Conservation (phyloP, 2,888 invertebrate genomes). For the Eurytoma adleriae region DNA sequence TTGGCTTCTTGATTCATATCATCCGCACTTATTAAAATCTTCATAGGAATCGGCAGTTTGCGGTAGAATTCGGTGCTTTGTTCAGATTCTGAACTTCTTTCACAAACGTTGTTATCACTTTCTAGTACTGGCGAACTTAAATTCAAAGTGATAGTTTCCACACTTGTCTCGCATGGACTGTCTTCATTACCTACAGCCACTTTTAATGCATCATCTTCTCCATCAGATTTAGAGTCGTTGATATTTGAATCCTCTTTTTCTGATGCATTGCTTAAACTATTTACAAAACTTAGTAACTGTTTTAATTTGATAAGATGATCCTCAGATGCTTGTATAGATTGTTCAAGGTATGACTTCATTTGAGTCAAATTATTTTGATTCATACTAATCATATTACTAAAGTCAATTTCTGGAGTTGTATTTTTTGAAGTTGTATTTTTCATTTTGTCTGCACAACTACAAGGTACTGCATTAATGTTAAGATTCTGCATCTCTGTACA, state of each 20-base stretch:
- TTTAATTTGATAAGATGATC: constrained; percentile 38
- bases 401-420: constrained; percentile 25
- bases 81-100: not conserved
- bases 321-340: constrained; percentile 46
- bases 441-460: not conserved
- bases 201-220: constrained; percentile 14
- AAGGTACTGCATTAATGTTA: not conserved
- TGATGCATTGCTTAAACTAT: constrained; percentile 19
- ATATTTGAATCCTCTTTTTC: not conserved
- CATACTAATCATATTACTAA: constrained; percentile 22
- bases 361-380: constrained; percentile 16
- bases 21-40: constrained; percentile 17
- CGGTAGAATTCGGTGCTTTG: not conserved
- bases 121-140: not conserved
- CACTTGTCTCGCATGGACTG: not conserved
- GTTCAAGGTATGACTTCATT: constrained; percentile 45
- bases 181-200: not conserved
- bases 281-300: constrained; percentile 42
- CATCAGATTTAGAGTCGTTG: not conserved
- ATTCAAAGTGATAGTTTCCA: too few species aligned
- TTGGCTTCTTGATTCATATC: constrained; percentile 39
- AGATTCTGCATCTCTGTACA: constrained; percentile 35
- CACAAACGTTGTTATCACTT: not conserved
- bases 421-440: not conserved
- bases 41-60: constrained; percentile 17